Evolutionary conservation across 1,140 invertebrate genomes (phyloP).

Genomic region (Aphis craccivora): DNA sequence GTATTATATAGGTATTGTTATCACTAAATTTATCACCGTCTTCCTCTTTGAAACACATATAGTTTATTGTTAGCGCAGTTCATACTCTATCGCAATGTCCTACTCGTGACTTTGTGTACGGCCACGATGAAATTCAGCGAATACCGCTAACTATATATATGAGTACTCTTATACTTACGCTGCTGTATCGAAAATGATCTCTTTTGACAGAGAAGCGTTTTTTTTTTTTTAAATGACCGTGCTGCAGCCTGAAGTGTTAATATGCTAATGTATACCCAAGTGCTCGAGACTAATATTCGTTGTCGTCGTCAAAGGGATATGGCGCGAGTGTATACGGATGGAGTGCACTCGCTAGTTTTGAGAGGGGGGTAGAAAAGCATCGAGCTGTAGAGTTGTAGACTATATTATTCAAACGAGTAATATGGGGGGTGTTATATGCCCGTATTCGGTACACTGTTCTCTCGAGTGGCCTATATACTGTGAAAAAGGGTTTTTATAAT

Average conservation of each 20-base stretch:
- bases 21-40: not conserved
- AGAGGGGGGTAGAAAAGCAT: not conserved
- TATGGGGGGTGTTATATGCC: not conserved
- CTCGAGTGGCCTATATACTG: constrained; percentile 22
- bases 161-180: not conserved
- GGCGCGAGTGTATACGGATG: not conserved
- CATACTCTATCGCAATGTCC: not conserved
- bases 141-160: not conserved
- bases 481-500: constrained; percentile 50
- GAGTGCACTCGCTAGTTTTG: not conserved
- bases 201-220: not conserved
- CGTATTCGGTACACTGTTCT: not conserved
- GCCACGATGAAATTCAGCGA: not conserved
- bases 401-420: not conserved
- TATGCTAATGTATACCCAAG: constrained; percentile 30
- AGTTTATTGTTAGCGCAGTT: not conserved
- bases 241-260: not conserved
- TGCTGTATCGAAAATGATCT: not conserved
- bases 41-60: not conserved
- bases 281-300: constrained; percentile 43
- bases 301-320: constrained; percentile 11
- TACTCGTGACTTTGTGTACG: not conserved
- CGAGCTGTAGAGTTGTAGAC: not conserved
- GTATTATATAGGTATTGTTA: not conserved
- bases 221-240: constrained; percentile 6